A percentile compares a stretch with the other conserved stretches of the same genome.
phyloP scores from a whole-genome alignment of 2,113 vertebrate genomes.

The Amblyornis subalaris region DNA sequence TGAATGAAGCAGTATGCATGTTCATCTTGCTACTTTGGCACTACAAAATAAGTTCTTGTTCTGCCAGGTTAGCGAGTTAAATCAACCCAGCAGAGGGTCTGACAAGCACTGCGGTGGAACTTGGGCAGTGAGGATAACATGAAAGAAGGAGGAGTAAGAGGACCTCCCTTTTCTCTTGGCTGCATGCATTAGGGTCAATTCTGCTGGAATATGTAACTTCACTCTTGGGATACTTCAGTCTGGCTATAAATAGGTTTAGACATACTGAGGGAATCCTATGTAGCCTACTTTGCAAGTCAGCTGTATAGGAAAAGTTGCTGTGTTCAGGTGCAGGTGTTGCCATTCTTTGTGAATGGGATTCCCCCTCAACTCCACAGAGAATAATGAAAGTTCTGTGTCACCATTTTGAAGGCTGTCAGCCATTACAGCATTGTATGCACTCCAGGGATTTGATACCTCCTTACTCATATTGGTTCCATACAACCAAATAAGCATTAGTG shows the following conservation, averaged over 20 bases:
- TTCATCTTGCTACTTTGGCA: neutral
- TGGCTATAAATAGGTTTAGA: neutral
- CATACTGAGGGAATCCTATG: neutral
- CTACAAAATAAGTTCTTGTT: neutral
- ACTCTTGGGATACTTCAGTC: neutral
- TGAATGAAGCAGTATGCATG: neutral
- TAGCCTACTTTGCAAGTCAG: neutral
- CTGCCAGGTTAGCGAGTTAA: neutral
- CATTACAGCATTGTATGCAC: neutral
- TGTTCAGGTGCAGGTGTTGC: neutral
- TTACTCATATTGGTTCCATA: neutral
- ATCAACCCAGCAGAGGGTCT: neutral
- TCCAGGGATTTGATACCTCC: neutral
- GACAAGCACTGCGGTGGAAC: neutral
- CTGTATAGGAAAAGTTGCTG: neutral
- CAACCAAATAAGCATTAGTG: neutral
- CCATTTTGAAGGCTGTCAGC: conserved; percentile 28
- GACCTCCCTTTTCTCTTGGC: neutral
- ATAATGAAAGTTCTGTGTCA: neutral
- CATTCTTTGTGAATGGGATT: neutral
- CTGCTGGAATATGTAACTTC: neutral
- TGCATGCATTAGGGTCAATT: neutral
- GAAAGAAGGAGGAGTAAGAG: neutral
- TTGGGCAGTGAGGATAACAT: neutral
- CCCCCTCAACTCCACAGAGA: neutral